Evolutionary conservation across 2,888 invertebrate genomes (phyloP).

Genomic region (Psylliodes chrysocephalus): DNA sequence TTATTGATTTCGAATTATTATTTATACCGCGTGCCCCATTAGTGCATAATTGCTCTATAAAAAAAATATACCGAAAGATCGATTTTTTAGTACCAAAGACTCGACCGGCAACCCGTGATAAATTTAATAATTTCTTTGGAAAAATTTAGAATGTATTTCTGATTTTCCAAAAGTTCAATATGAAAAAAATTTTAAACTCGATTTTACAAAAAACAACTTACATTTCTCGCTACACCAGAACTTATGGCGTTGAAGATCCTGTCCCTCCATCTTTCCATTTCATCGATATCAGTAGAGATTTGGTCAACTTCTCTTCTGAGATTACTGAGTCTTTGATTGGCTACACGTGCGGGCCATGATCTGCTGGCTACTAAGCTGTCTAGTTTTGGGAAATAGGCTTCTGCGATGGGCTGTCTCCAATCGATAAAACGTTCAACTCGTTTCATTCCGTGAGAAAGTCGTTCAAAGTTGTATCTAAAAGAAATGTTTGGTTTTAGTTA

Average conservation of each 20-base stretch:
- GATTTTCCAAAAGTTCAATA: too few relatives aligned
- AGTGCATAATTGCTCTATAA: not conserved
- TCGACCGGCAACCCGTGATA: not conserved
- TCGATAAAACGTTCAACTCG: constrained; percentile 73
- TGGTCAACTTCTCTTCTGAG: constrained; percentile 76
- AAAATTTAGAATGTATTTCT: too few relatives aligned
- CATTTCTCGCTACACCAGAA: constrained; percentile 69
- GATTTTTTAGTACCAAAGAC: not conserved
- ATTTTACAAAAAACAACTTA: constrained; percentile 63
- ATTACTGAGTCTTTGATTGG: constrained; percentile 63
- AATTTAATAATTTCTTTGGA: too few relatives aligned
- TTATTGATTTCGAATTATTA: too few relatives aligned
- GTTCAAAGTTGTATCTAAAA: constrained; percentile 75
- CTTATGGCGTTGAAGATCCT: constrained; percentile 79
- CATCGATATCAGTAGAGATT: constrained; percentile 74
- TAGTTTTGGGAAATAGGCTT: constrained; percentile 87
- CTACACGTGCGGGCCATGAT: constrained; percentile 78
- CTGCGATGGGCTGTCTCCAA: constrained; percentile 75
- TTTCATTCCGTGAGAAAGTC: constrained; percentile 76
- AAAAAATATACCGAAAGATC: not conserved
- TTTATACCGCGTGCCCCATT: not conserved
- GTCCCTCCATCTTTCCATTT: constrained; percentile 80
- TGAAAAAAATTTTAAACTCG: too few relatives aligned
- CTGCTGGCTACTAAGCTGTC: constrained; percentile 81
- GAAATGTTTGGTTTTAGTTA: not conserved